Evolutionary conservation across 2,797 vertebrate species (phyloP).

Genomic region (Xenops minutus): DNA sequence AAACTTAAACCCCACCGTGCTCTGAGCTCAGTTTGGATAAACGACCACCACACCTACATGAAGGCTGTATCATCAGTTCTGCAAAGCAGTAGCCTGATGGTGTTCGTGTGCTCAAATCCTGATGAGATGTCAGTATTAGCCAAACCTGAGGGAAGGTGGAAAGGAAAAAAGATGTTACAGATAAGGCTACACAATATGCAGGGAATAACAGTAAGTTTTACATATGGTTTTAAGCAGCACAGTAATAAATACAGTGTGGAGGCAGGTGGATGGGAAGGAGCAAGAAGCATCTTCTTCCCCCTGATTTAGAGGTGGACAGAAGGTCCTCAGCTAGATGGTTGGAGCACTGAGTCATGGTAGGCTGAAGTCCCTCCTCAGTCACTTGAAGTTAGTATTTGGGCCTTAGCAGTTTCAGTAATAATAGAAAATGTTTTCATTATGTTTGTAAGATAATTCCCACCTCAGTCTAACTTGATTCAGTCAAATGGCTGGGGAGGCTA

Average conservation of each 20-base stretch:
- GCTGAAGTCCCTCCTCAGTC: not conserved
- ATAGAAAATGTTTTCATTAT: not conserved
- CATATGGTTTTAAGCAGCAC: not conserved
- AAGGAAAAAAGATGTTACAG: not conserved
- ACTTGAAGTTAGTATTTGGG: not conserved
- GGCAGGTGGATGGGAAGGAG: not conserved
- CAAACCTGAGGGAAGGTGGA: not conserved
- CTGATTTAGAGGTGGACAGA: not conserved
- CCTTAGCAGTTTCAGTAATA: not conserved
- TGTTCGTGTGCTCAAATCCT: not conserved
- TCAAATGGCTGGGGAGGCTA: not conserved
- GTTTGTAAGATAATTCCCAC: not conserved
- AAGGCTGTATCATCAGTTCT: not conserved
- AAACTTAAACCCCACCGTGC: not conserved
- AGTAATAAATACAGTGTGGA: not conserved
- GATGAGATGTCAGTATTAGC: not conserved
- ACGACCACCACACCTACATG: not conserved
- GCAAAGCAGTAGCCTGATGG: not conserved
- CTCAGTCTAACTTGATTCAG: not conserved
- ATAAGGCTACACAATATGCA: not conserved
- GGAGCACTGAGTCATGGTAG: not conserved
- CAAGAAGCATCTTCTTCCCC: not conserved
- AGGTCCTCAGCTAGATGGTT: not conserved
- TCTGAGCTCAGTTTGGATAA: not conserved
- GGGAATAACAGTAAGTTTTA: not conserved